These are phyloP conservation scores for Drosophila navojoa DNA, from an alignment of 1,140 invertebrate species.

Conservation along the genomic window DNA sequence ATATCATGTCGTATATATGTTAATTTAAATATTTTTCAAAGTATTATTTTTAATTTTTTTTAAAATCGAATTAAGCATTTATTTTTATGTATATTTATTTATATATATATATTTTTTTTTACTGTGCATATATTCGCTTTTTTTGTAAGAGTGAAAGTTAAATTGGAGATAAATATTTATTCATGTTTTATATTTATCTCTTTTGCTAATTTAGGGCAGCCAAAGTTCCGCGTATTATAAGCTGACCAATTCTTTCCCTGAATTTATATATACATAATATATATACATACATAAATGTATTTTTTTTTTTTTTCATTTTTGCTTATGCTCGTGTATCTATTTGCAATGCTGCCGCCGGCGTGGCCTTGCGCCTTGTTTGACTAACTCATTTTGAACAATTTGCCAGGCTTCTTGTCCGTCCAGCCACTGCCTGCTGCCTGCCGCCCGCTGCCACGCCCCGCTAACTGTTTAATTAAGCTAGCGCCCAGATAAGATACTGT, in stretches of 20 bases:
- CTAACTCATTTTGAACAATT: conserved; percentile 79
- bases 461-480: conserved; percentile 59
- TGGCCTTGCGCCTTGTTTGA: conserved; percentile 76
- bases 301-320: conserved; percentile 30
- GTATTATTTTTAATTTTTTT: too few species aligned
- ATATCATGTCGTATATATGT: too few species aligned
- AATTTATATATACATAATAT: too few species aligned
- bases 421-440: background rate
- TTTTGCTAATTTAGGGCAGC: background rate
- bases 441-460: background rate
- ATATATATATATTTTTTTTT: too few species aligned
- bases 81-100: too few species aligned
- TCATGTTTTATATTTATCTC: background rate
- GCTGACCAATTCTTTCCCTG: background rate
- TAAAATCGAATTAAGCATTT: too few species aligned
- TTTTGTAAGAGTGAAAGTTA: too few species aligned
- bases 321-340: conserved; percentile 57
- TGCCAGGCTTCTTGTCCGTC: conserved; percentile 28
- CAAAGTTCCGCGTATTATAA: background rate
- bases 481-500: conserved; percentile 69
- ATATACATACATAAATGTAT: too few species aligned
- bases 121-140: too few species aligned
- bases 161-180: background rate
- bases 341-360: conserved; percentile 49
- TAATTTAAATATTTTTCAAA: too few species aligned